Evolutionary conservation across 2,113 vertebrate species (phyloP), one percentile per base, ranked within the genome.

Genomic region (Alces alces): DNA sequence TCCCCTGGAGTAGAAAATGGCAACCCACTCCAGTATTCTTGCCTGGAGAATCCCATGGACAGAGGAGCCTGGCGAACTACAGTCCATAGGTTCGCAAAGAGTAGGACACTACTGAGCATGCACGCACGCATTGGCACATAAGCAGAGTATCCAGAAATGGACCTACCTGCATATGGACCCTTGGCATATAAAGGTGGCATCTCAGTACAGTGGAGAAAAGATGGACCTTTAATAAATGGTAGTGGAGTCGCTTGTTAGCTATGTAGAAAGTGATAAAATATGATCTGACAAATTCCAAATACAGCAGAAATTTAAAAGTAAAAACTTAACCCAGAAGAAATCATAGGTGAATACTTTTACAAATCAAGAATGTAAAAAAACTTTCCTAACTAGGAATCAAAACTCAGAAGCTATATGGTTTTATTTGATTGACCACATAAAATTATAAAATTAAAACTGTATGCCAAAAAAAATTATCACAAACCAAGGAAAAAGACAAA

Each of bases 401-500:
- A 92, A 87, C 50, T 57, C 76, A 95, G 52, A 96, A 96, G 36
- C 66, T 43, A 96, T 55, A 91, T 73, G 43, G 28, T 33, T 91
- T 88, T 87, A 85, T 88, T 86, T 95, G 83, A 96, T 86, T 95
- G 83, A 96, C 52, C 43, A 88, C 2, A 39, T 85, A 88, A 73
- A 95, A 58, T 11, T 79, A 61, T 45, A 86, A 86, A 97, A 70
- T 43, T 10, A 90, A 83, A 93, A 91, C 13, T 70, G 3, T 30
- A 90, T 87, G 70, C 85, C 43, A 88, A 73, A 47, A 86, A 21
- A 83, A 25, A 27, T 11, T 14, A 93, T 43, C 36, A 36, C 79
- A 95, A 84, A 85, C 19, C 45, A 86, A 91, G 45, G 23, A 89
- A 93, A 91, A 95, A 33, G 64, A 73, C 78, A 85, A 95, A 96